phyloP scores from a whole-genome alignment of 2,113 vertebrate genomes.

The Apteryx owenii region DNA sequence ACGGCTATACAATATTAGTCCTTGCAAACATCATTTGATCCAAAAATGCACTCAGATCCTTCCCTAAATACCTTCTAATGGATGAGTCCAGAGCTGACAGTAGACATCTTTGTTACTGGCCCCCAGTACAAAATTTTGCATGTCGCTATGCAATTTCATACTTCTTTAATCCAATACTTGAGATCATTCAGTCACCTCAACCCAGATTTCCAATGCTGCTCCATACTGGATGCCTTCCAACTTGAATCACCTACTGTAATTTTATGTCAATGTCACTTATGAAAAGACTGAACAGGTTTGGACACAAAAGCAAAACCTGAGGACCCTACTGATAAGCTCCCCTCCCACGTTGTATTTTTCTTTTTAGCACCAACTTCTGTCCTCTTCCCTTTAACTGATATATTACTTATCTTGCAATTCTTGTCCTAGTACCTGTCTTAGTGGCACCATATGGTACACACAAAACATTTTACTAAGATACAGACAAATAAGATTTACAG shows the following conservation, averaged over 20 bases:
- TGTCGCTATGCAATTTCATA: neutral
- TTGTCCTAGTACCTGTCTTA: neutral
- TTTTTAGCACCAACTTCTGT: neutral
- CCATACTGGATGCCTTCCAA: neutral
- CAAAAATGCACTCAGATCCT: neutral
- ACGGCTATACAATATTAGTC: neutral
- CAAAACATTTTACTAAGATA: neutral
- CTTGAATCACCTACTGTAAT: neutral
- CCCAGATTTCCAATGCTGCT: neutral
- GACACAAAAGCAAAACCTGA: neutral
- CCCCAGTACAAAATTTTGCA: neutral
- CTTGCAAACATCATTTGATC: neutral
- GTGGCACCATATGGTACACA: neutral
- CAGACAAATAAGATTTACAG: neutral
- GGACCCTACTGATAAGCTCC: neutral
- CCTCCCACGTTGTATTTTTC: neutral
- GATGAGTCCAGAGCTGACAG: neutral
- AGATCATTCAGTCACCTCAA: neutral
- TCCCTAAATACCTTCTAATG: neutral
- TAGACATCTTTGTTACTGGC: neutral
- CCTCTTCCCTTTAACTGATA: neutral
- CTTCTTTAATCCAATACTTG: neutral
- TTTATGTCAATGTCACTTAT: neutral
- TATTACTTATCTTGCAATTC: neutral
- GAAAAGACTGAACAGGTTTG: neutral